These are phyloP conservation scores for Coreoperca whiteheadi DNA, from an alignment of 2,113 vertebrate species.

Conservation along the genomic window DNA sequence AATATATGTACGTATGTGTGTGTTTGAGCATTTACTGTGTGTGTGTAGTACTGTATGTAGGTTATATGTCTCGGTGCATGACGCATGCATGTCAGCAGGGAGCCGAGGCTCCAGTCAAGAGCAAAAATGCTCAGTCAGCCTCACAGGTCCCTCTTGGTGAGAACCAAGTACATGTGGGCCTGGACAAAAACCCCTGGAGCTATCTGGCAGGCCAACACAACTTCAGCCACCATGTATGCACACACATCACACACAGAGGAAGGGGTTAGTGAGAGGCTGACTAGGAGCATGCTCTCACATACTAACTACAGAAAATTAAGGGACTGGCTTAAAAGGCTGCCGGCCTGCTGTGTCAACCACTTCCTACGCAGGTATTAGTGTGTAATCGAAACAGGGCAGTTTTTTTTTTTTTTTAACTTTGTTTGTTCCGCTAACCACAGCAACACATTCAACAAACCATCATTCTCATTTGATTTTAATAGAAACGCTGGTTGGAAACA, in stretches of 20 bases:
- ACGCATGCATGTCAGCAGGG: slow-evolving; percentile 38
- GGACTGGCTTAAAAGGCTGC: background rate
- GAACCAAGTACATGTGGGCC: slow-evolving; percentile 23
- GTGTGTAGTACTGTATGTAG: slow-evolving; percentile 53
- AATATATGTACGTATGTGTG: too few relatives aligned
- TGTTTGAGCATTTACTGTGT: slow-evolving; percentile 7
- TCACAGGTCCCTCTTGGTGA: slow-evolving; percentile 16
- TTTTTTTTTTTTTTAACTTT: background rate
- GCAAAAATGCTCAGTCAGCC: slow-evolving; percentile 66
- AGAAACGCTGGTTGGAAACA: background rate
- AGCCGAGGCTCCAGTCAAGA: slow-evolving; percentile 28
- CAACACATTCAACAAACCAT: background rate
- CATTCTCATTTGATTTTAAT: background rate
- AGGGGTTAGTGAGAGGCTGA: background rate
- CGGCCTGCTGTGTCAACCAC: slow-evolving; percentile 13
- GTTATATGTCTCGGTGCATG: slow-evolving; percentile 52
- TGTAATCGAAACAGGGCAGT: background rate
- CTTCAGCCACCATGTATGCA: slow-evolving; percentile 14
- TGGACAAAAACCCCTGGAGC: slow-evolving; percentile 31
- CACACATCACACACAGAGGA: background rate
- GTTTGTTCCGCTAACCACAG: background rate
- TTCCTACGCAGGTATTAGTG: background rate
- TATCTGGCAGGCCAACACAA: background rate
- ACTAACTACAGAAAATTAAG: background rate
- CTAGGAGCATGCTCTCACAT: slow-evolving; percentile 9